These are phyloP conservation scores for Lichenostomus cassidix DNA, from an alignment of 2,113 vertebrate genomes.

Conservation along the genomic window DNA sequence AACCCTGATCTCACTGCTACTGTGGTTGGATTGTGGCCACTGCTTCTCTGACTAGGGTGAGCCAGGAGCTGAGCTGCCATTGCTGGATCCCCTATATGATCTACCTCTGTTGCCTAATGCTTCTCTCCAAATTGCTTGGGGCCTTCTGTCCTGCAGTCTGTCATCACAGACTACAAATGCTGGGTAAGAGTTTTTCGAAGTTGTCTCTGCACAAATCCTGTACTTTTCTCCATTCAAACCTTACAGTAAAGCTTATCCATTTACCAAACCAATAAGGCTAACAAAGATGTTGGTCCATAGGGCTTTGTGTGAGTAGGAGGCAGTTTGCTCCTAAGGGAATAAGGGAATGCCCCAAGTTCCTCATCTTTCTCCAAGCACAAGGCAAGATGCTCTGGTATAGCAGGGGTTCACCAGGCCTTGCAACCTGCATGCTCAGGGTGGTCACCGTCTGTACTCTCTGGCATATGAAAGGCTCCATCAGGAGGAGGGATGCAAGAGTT, in stretches of 20 bases:
- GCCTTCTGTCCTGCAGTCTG: background rate
- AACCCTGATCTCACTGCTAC: rapidly evolving
- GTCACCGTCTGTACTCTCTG: background rate
- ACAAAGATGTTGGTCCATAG: background rate
- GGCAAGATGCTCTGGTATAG: background rate
- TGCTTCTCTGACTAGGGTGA: rapidly evolving
- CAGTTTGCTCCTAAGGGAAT: background rate
- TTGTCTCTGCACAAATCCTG: background rate
- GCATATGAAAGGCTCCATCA: background rate
- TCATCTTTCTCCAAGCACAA: background rate
- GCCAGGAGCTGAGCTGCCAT: background rate
- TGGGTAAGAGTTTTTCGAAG: background rate
- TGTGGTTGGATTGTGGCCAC: background rate
- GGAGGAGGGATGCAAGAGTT: background rate
- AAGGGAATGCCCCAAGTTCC: background rate
- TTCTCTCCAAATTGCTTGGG: background rate
- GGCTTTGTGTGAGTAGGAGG: background rate
- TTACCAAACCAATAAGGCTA: background rate
- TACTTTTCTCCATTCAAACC: background rate
- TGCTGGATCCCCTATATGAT: background rate
- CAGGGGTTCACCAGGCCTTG: rapidly evolving
- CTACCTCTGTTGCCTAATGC: background rate
- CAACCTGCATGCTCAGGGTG: background rate
- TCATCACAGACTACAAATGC: background rate
- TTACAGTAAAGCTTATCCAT: background rate